phyloP scores from a whole-genome alignment of 2,113 vertebrate genomes.

The Brevimyrus niger region DNA sequence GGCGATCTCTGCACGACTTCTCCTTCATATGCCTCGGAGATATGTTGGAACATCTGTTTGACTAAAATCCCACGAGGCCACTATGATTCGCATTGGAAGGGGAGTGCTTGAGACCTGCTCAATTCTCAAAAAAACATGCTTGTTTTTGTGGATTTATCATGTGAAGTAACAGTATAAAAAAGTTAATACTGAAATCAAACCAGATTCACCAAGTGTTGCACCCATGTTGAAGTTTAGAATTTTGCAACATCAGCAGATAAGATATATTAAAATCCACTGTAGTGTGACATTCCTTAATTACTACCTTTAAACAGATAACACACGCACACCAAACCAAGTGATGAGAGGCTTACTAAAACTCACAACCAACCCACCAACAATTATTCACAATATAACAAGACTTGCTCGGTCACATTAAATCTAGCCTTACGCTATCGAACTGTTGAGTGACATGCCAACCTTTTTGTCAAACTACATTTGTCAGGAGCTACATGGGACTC shows the following conservation, averaged over 20 bases:
- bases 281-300: neutral
- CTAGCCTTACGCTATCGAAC: neutral
- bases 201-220: neutral
- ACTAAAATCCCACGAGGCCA: slow-evolving; percentile 26
- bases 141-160: neutral
- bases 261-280: neutral
- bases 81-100: neutral
- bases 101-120: neutral
- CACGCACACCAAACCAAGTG: neutral
- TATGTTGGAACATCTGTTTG: slow-evolving; percentile 35
- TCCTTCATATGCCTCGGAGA: slow-evolving; percentile 36
- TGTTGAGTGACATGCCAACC: neutral
- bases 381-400: neutral
- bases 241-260: neutral
- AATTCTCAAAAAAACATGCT: neutral
- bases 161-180: neutral
- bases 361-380: neutral
- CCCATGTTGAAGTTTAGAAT: neutral
- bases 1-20: slow-evolving; percentile 21
- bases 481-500: neutral
- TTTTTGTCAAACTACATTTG: neutral
- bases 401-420: neutral
- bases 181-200: neutral
- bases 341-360: neutral
- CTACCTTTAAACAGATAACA: neutral